Evolutionary conservation across 2,888 invertebrate genomes (phyloP).

Genomic region (Nemurella pictetii): DNA sequence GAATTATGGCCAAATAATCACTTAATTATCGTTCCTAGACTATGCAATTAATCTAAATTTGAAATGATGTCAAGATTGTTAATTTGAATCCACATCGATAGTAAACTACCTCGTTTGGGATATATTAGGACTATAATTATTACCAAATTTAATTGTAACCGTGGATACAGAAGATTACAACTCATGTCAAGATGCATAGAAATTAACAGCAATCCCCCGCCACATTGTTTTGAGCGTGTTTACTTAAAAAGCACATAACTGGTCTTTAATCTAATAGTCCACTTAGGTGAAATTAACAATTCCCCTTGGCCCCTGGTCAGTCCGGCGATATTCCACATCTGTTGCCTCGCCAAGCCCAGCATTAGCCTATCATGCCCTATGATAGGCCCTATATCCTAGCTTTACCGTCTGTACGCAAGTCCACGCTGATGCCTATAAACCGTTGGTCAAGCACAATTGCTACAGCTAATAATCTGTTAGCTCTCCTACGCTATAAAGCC

Average conservation of each 20-base stretch:
- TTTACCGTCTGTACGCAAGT: no score
- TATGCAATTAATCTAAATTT: neutral
- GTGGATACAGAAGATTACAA: neutral
- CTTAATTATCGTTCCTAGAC: neutral
- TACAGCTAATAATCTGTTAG: constrained; percentile 27
- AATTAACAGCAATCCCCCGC: neutral
- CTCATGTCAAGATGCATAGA: neutral
- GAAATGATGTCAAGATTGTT: neutral
- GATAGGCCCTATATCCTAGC: no score
- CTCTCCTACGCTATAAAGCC: no score
- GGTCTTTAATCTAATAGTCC: constrained; percentile 25
- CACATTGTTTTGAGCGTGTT: constrained; percentile 16
- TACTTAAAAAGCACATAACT: constrained; percentile 17
- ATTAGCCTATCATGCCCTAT: neutral
- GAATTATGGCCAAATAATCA: neutral
- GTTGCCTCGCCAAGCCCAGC: constrained; percentile 2
- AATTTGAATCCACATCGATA: neutral
- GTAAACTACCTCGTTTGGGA: neutral
- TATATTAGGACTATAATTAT: neutral
- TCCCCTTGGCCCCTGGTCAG: neutral
- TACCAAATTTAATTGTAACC: neutral
- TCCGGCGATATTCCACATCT: constrained; percentile 11
- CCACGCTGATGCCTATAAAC: neutral
- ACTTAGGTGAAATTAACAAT: neutral
- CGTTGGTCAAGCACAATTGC: constrained; percentile 11